Evolutionary conservation across 2,888 invertebrate genomes (phyloP).

Genomic region (Tipula unca): DNA sequence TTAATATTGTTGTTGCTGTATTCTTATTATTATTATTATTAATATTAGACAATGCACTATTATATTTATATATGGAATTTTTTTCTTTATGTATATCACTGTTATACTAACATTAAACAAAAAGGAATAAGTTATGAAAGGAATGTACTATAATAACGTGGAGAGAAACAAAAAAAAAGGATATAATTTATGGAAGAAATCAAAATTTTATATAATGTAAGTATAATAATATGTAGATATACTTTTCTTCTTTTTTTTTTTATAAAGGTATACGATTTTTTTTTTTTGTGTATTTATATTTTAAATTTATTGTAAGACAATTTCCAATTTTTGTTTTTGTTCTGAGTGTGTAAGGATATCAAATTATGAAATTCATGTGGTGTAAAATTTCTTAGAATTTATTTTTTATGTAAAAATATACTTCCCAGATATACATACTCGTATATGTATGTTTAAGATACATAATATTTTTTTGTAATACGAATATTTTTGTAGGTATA

Average conservation of each 20-base stretch:
- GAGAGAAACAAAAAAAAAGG: too few species aligned
- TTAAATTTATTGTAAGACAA: slow-evolving; percentile 1
- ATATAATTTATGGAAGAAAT: neutral
- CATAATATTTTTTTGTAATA: neutral
- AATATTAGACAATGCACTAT: slow-evolving; percentile 1
- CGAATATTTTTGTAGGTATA: neutral
- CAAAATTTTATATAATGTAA: neutral
- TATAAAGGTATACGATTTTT: neutral
- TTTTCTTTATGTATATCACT: neutral
- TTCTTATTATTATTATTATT: neutral
- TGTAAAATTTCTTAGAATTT: neutral
- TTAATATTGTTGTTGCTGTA: neutral
- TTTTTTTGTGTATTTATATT: neutral
- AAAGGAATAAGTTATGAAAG: neutral
- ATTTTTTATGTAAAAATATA: neutral
- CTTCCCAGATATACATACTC: neutral
- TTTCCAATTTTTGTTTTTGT: slow-evolving; percentile 3
- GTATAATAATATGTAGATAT: too few species aligned
- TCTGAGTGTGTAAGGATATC: neutral
- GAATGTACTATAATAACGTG: neutral
- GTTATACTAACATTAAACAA: neutral
- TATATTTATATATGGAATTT: neutral
- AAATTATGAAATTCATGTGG: slow-evolving; percentile 8
- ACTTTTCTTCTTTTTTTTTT: neutral
- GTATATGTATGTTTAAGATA: neutral